These are phyloP conservation scores for Choreutis nemorana DNA, from an alignment of 2,888 invertebrate genomes.

Conservation along the genomic window DNA sequence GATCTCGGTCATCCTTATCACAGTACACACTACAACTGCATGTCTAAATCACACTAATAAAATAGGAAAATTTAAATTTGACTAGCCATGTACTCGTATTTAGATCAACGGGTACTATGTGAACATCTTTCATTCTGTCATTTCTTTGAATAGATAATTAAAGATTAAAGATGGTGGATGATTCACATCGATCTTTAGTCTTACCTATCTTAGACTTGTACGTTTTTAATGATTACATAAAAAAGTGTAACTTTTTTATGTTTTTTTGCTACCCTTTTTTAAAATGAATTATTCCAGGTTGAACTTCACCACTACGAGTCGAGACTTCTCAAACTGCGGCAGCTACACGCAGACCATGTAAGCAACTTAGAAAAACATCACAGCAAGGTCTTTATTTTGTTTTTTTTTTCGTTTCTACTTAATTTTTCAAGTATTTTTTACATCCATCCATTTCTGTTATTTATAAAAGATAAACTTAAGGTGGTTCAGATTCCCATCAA, in stretches of 20 bases:
- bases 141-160: too few relatives aligned
- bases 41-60: too few relatives aligned
- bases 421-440: neutral
- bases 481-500: too few relatives aligned
- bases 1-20: too few relatives aligned
- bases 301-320: slow-evolving; percentile 90
- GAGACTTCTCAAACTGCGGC: slow-evolving; percentile 81
- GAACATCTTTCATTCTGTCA: too few relatives aligned
- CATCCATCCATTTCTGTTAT: too few relatives aligned
- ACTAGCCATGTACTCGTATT: too few relatives aligned
- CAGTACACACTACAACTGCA: too few relatives aligned
- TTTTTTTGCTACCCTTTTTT: neutral
- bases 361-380: slow-evolving; percentile 72
- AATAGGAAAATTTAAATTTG: too few relatives aligned
- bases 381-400: slow-evolving; percentile 47
- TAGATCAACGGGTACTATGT: too few relatives aligned
- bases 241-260: slow-evolving; percentile 1
- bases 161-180: too few relatives aligned
- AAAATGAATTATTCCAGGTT: slow-evolving; percentile 47
- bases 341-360: slow-evolving; percentile 83
- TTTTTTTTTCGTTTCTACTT: neutral
- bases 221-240: neutral
- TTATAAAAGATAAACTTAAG: too few relatives aligned
- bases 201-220: slow-evolving; percentile 1
- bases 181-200: neutral